A percentile compares a stretch with the other conserved stretches of the same genome.
These are phyloP conservation scores for Lucilia cuprina DNA, from an alignment of 1,140 invertebrate species.

Conservation along the genomic window DNA sequence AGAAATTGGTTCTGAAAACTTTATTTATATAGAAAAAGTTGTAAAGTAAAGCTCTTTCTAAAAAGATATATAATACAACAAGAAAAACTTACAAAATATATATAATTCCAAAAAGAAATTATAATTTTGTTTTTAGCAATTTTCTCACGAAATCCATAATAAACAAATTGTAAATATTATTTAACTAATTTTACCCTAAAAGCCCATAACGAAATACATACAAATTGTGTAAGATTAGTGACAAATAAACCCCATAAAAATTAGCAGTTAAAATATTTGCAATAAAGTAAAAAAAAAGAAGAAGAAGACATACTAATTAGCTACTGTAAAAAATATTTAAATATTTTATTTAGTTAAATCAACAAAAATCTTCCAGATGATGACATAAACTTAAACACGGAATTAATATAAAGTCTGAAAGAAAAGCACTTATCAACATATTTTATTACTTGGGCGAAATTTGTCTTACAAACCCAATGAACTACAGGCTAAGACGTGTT, in stretches of 20 bases:
- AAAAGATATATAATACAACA: too few species aligned
- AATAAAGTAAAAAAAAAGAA: not conserved
- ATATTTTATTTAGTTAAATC: not conserved
- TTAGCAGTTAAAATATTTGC: not conserved
- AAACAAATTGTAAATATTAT: not conserved
- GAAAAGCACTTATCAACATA: too few species aligned
- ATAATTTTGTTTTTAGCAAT: too few species aligned
- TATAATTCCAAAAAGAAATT: too few species aligned
- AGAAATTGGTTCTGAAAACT: too few species aligned
- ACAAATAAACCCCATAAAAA: not conserved
- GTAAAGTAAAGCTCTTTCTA: too few species aligned
- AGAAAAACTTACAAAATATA: too few species aligned
- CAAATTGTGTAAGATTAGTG: not conserved
- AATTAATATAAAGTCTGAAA: not conserved
- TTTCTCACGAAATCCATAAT: not conserved
- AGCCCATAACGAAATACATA: too few species aligned
- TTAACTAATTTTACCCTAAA: not conserved
- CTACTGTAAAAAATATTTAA: not conserved
- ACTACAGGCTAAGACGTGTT: not conserved
- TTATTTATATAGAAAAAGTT: too few species aligned
- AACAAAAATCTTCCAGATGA: not conserved
- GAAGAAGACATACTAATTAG: not conserved
- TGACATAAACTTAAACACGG: too few species aligned
- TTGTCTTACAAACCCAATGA: not conserved
- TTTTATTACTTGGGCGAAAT: too few species aligned